Conservation (phyloP, 2,113 vertebrate genomes). For the Alaudala cheleensis region DNA sequence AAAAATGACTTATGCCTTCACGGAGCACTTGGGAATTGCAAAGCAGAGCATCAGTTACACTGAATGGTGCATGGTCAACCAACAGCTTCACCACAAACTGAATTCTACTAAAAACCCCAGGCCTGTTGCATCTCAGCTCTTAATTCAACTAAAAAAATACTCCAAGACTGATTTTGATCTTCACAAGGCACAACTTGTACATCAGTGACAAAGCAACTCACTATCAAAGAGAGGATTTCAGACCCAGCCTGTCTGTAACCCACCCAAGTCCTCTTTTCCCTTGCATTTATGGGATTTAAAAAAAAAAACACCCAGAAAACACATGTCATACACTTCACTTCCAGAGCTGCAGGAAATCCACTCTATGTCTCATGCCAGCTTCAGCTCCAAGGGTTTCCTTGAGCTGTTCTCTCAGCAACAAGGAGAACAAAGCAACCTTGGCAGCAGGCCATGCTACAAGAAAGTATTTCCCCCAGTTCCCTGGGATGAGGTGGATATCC, state of each 20-base stretch:
- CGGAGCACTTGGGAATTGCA: background rate
- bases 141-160: background rate
- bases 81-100: background rate
- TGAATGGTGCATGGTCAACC: background rate
- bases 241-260: background rate
- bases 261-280: background rate
- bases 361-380: background rate
- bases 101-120: background rate
- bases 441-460: background rate
- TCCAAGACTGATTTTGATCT: fast-evolving
- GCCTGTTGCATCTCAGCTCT: background rate
- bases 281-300: background rate
- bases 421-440: constrained; percentile 71
- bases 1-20: background rate
- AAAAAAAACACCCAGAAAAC: background rate
- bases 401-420: constrained; percentile 35
- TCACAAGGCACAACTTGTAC: background rate
- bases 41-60: background rate
- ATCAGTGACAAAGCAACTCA: background rate
- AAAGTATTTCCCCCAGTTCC: background rate
- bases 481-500: constrained; percentile 42
- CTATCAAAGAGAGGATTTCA: background rate
- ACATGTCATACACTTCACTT: background rate
- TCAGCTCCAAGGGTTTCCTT: constrained; percentile 29
- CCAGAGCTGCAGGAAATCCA: constrained; percentile 39